Evolutionary conservation across 2,797 vertebrate species (phyloP), one percentile per base, ranked within the genome.

Genomic region (Anomalospiza imberbis): DNA sequence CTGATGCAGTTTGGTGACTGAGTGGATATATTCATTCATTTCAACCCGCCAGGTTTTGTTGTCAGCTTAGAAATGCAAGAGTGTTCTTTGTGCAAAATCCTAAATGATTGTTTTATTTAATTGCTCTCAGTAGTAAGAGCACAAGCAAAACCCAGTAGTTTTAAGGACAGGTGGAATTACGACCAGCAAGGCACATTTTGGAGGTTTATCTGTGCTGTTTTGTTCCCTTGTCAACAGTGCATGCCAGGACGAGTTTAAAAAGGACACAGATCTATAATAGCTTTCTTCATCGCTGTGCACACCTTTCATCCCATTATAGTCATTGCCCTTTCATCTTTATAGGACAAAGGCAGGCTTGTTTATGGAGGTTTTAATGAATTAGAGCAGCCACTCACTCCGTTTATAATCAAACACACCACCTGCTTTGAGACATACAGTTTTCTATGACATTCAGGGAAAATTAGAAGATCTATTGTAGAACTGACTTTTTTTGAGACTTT

Each of bases 281-380:
- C 96, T 97, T 96, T 96, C 93, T 94, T 97, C 97, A 95, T 95
- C 88, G 17, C 96, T 42, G 88, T 95, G 94, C 96, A 97, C 97
- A 98, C 98, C 97, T 98, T 98, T 97, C 97, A 98, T 97, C 97
- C 97, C 93, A 96, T 97, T 97, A 92, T 95, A 86, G 95, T 95
- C 96, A 55, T 91, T 2, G 15, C 91, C 86, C 98, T 98, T 98
- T 98, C 97, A 98, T 98, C 97, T 98, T 73, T 63, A 65, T 86
- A 80, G 97, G 97, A 98, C 98, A 98, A 98, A 98, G 97, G 80
- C 96, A 19, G 62, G 94, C 96, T 97, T 98, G 98, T 98, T 97
- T 98, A 95, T 93, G 93, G 95, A 96, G 32, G 31, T 94, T 97
- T 94, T 96, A 97, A 95, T 97, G 97, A 96, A 94, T 63, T 80